Evolutionary conservation across 1,140 invertebrate species (phyloP).

Genomic region (Magallana gigas): DNA sequence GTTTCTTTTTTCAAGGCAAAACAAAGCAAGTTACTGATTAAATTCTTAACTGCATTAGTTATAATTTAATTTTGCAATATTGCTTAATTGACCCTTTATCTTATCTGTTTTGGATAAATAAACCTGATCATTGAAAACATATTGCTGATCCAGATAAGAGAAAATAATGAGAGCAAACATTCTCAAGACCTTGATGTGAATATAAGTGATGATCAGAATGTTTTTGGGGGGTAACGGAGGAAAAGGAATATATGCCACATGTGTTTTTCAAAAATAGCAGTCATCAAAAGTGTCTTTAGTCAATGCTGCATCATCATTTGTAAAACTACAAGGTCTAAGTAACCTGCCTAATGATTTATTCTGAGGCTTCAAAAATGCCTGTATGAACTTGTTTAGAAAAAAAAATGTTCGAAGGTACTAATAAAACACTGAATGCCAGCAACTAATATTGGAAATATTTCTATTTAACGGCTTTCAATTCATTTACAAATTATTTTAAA

Average conservation of each 20-base stretch:
- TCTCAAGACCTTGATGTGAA: slow-evolving; percentile 13
- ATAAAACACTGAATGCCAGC: neutral
- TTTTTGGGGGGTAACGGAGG: neutral
- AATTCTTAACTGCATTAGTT: slow-evolving; percentile 26
- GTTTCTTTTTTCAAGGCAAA: neutral
- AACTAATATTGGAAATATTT: neutral
- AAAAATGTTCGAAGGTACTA: neutral
- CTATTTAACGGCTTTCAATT: neutral
- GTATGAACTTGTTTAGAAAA: too few relatives aligned
- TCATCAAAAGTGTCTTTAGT: slow-evolving; percentile 11
- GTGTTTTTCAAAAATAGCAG: neutral
- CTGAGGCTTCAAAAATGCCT: too few relatives aligned
- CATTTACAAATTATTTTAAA: slow-evolving; percentile 8
- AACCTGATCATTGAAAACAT: slow-evolving; percentile 29
- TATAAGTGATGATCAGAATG: slow-evolving; percentile 7
- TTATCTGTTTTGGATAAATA: slow-evolving; percentile 24
- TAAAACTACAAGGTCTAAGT: neutral
- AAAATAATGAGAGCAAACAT: slow-evolving; percentile 24
- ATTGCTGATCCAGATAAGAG: slow-evolving; percentile 26
- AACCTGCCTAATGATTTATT: too few relatives aligned
- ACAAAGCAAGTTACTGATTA: neutral
- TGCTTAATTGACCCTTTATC: slow-evolving; percentile 34
- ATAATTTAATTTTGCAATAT: slow-evolving; percentile 31
- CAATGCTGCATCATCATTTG: neutral
- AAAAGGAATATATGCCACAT: neutral